Percentiles rank a stretch among this genome's conserved stretches.
phyloP scores from a whole-genome alignment of 2,888 invertebrate species.

The Luperina testacea region DNA sequence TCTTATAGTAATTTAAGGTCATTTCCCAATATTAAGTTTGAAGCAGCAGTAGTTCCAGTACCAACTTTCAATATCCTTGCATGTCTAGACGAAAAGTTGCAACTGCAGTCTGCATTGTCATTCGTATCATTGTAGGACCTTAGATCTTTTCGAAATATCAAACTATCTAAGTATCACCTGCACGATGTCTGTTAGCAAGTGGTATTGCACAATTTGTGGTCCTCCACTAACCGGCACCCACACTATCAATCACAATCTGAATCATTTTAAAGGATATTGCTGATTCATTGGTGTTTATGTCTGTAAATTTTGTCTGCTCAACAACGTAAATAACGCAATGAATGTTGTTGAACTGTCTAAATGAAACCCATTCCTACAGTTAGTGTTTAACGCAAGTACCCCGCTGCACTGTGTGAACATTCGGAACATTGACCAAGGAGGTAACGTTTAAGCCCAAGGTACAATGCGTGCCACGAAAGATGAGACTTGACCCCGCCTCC shows the following conservation, averaged over 20 bases:
- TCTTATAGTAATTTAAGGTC: conserved; percentile 16
- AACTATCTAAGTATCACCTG: not conserved
- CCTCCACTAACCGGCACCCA: not conserved
- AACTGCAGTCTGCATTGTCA: conserved; percentile 26
- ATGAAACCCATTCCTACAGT: not conserved
- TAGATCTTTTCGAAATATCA: conserved; percentile 22
- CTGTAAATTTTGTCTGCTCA: not conserved
- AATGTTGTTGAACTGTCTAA: not conserved
- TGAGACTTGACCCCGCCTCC: too few relatives aligned
- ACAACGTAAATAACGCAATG: not conserved
- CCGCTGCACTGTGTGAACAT: not conserved
- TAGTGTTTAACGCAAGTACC: too few relatives aligned
- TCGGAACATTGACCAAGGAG: not conserved
- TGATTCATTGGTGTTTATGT: not conserved
- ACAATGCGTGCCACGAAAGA: too few relatives aligned
- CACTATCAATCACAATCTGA: too few relatives aligned
- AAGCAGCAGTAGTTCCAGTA: conserved; percentile 24
- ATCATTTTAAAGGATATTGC: not conserved
- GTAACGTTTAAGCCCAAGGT: not conserved
- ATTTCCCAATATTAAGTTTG: conserved; percentile 24
- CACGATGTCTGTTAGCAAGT: not conserved
- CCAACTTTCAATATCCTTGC: conserved; percentile 55
- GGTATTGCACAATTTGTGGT: conserved; percentile 5
- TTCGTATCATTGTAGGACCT: conserved; percentile 18
- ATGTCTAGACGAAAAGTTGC: conserved; percentile 48